These are phyloP conservation scores for Apogon hyalosoma DNA, from an alignment of 2,797 vertebrate genomes.

Conservation along the genomic window DNA sequence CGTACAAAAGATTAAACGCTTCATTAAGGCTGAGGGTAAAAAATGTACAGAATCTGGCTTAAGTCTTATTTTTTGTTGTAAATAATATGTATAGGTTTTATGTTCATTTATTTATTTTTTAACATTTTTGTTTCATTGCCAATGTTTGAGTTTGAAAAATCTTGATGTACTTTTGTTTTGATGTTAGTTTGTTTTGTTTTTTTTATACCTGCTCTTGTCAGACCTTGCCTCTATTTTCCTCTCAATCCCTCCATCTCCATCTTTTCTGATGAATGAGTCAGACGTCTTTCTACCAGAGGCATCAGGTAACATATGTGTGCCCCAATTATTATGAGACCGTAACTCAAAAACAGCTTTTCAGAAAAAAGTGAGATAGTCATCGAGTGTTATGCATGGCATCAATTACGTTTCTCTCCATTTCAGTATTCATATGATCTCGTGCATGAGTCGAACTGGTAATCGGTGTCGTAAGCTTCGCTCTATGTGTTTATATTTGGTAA, in stretches of 20 bases:
- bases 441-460: not conserved
- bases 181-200: conserved; percentile 29
- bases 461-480: not conserved
- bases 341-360: not conserved
- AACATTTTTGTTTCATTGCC: conserved; percentile 4
- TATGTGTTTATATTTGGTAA: not conserved
- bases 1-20: conserved; percentile 30
- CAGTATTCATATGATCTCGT: conserved; percentile 7
- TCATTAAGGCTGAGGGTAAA: not conserved
- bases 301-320: conserved; percentile 76
- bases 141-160: conserved; percentile 5
- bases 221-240: conserved; percentile 80
- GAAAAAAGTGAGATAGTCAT: not conserved
- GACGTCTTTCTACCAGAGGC: conserved; percentile 75
- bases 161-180: conserved; percentile 44
- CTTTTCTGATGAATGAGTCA: conserved; percentile 78
- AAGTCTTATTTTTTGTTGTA: not conserved
- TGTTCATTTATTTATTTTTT: not conserved
- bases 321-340: not conserved
- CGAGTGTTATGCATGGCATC: not conserved
- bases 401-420: not conserved
- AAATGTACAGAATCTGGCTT: not conserved
- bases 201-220: conserved; percentile 62
- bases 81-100: conserved; percentile 3
- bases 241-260: conserved; percentile 77